Evolutionary conservation across 2,888 invertebrate species (phyloP).

Genomic region (Habrosyne pyritoides): DNA sequence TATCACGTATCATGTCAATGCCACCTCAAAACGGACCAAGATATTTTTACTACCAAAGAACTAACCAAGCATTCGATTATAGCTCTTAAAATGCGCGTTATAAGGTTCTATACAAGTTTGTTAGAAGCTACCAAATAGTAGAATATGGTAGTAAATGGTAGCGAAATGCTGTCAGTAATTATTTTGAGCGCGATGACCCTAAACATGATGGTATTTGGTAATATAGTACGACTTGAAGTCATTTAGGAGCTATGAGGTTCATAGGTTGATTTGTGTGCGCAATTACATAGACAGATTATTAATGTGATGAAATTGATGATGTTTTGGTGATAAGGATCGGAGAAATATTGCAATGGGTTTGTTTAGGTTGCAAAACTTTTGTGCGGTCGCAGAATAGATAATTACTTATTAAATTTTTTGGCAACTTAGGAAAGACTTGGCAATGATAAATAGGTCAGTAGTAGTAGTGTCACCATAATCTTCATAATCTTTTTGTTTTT

Average conservation of each 20-base stretch:
- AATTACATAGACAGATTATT: not conserved
- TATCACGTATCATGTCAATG: conserved; percentile 61
- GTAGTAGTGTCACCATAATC: too few species aligned
- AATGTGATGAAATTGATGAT: not conserved
- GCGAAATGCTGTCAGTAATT: conserved; percentile 44
- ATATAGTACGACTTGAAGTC: conserved; percentile 13
- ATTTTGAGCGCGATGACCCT: conserved; percentile 52
- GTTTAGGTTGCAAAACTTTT: not conserved
- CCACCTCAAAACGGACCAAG: conserved; percentile 32
- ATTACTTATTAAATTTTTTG: not conserved
- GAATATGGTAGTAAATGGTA: conserved; percentile 29
- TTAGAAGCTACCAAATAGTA: not conserved
- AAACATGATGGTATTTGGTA: conserved; percentile 36
- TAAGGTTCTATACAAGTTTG: conserved; percentile 12
- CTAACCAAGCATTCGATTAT: conserved; percentile 14
- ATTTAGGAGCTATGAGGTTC: not conserved
- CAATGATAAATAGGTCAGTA: too few species aligned
- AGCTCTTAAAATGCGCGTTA: conserved; percentile 8
- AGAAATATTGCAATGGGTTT: not conserved
- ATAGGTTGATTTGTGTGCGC: conserved; percentile 3
- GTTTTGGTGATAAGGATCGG: not conserved
- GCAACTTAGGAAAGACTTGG: too few species aligned
- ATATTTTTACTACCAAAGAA: conserved; percentile 11
- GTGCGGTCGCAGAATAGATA: not conserved
- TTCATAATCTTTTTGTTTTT: too few species aligned